Evolutionary conservation across 2,888 invertebrate species (phyloP).

Genomic region (Drosophila lutescens): DNA sequence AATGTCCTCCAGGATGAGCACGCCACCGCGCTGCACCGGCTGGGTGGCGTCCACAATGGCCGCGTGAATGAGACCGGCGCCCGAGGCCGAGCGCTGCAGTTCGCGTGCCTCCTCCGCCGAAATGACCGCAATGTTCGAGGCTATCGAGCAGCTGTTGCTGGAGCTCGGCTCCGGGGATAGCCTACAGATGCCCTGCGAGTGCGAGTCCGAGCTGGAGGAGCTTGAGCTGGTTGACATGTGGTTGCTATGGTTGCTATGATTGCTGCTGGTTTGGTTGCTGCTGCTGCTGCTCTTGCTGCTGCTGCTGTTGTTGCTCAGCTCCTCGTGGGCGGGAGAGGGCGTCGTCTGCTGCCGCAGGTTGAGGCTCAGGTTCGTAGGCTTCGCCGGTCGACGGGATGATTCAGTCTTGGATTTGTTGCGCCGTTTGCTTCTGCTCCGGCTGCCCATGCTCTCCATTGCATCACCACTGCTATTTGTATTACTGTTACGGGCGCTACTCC

Average conservation of each 20-base stretch:
- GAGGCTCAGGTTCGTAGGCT: no score
- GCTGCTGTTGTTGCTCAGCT: conserved; percentile 39
- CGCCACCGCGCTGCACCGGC: conserved; percentile 41
- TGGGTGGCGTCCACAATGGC: conserved; percentile 45
- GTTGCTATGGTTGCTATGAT: neutral
- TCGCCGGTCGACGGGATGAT: conserved; percentile 5
- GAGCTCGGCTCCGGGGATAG: conserved; percentile 39
- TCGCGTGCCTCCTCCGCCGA: conserved; percentile 49
- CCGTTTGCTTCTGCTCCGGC: neutral
- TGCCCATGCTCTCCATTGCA: neutral
- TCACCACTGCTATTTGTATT: neutral
- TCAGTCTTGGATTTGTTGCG: conserved; percentile 30
- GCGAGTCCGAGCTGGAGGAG: conserved; percentile 3
- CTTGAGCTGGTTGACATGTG: neutral
- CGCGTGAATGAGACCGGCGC: conserved; percentile 14
- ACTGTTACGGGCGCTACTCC: neutral
- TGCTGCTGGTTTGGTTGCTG: neutral
- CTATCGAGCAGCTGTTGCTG: conserved; percentile 44
- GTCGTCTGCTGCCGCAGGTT: neutral
- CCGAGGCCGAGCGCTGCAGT: conserved; percentile 55
- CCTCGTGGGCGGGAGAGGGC: conserved; percentile 12
- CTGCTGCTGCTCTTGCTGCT: conserved; percentile 8
- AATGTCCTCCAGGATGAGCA: conserved; percentile 65
- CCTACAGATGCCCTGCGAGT: neutral
- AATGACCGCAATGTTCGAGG: conserved; percentile 49